phyloP scores from a whole-genome alignment of 2,113 vertebrate species.

The Oenanthe oenanthe region DNA sequence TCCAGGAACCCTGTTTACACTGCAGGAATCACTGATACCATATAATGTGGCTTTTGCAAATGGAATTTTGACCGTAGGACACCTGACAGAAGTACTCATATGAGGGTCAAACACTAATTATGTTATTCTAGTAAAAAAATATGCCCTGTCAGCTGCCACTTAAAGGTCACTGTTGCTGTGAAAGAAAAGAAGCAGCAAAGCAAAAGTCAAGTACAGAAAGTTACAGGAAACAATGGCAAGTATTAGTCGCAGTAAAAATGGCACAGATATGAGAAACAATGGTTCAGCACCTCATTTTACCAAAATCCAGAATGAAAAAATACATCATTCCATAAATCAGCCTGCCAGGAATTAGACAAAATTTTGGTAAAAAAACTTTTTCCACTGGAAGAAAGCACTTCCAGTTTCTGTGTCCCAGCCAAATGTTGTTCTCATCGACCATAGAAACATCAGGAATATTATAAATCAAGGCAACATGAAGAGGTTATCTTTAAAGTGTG shows the following conservation, averaged over 20 bases:
- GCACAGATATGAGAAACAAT: neutral
- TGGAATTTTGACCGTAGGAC: neutral
- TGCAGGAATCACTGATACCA: neutral
- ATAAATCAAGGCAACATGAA: neutral
- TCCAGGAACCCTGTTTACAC: neutral
- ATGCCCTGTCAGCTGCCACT: neutral
- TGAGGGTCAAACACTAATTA: neutral
- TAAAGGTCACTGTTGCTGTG: neutral
- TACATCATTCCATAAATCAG: neutral
- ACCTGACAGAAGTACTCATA: constrained; percentile 33
- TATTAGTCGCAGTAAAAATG: neutral
- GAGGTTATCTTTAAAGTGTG: neutral
- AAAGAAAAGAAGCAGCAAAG: neutral
- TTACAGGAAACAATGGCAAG: neutral
- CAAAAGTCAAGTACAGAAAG: neutral
- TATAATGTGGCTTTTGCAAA: neutral
- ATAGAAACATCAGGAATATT: neutral
- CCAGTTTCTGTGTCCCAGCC: neutral
- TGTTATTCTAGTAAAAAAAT: constrained; percentile 44
- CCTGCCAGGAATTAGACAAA: neutral
- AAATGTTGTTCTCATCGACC: neutral
- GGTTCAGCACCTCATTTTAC: neutral
- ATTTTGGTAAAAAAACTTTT: neutral
- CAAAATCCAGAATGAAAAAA: neutral
- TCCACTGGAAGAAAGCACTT: neutral